These are phyloP conservation scores for Periplaneta americana DNA, from an alignment of 1,140 invertebrate genomes.

Conservation along the genomic window DNA sequence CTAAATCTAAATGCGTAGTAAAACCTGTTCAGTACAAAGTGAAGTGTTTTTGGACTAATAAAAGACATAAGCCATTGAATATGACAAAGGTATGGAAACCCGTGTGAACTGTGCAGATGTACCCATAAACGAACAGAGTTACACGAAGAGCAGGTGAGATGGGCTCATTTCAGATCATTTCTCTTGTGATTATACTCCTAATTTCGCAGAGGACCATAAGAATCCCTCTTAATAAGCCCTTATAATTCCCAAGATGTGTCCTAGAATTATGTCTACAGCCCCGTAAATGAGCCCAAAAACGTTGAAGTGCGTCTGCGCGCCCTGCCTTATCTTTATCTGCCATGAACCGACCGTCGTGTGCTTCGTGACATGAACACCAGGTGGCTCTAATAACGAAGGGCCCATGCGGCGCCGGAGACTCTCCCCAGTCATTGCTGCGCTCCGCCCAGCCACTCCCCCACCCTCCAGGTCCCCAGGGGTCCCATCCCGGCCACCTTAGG, in stretches of 20 bases:
- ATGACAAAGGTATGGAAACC: too few species aligned
- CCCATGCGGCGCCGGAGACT: neutral
- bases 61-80: too few species aligned
- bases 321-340: neutral
- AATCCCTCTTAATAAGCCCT: neutral
- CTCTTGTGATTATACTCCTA: too few species aligned
- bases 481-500: neutral
- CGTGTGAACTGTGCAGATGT: too few species aligned
- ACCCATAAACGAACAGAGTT: too few species aligned
- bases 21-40: too few species aligned
- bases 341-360: neutral
- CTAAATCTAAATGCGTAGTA: too few species aligned
- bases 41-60: too few species aligned
- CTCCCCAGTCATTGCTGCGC: neutral
- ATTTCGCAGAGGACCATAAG: too few species aligned
- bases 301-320: neutral
- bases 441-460: neutral
- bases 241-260: neutral
- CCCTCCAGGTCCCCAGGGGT: neutral
- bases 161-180: too few species aligned
- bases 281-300: neutral
- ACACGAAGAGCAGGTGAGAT: too few species aligned
- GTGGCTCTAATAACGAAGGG: neutral
- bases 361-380: neutral
- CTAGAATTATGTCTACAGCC: neutral